Conservation (phyloP, 2,113 vertebrate genomes). For the Nicator chloris region DNA sequence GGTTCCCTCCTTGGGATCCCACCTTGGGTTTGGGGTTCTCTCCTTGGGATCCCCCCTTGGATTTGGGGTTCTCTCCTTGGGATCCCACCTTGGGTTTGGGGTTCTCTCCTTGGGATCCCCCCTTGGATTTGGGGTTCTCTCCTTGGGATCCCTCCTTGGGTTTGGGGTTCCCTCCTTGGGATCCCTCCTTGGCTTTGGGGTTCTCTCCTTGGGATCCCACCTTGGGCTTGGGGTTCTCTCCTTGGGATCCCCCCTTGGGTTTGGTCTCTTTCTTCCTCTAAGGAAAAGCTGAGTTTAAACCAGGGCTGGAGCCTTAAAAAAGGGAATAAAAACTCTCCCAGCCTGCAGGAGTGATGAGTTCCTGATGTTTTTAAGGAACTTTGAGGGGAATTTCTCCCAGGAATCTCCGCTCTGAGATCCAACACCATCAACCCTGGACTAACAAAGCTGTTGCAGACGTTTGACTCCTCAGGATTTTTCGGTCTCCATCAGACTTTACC, state of each 20-base stretch:
- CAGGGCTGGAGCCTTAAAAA: not conserved
- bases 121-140: not conserved
- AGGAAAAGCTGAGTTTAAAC: not conserved
- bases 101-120: not conserved
- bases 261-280: not conserved
- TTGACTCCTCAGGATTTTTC: not conserved
- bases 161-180: not conserved
- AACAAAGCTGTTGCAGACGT: not conserved
- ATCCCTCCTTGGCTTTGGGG: not conserved
- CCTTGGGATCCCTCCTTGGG: accelerated
- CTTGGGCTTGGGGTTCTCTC: not conserved
- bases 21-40: not conserved
- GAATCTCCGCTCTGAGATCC: not conserved
- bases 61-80: not conserved
- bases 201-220: not conserved
- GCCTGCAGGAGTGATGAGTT: not conserved
- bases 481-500: not conserved
- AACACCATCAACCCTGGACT: not conserved
- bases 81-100: not conserved
- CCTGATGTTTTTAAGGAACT: not conserved
- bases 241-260: not conserved
- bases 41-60: no score
- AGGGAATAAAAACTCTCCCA: not conserved
- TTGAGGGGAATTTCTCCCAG: not conserved
- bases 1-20: not conserved